Evolutionary conservation across 1,140 invertebrate genomes (phyloP).

Genomic region (Megathymus violae): DNA sequence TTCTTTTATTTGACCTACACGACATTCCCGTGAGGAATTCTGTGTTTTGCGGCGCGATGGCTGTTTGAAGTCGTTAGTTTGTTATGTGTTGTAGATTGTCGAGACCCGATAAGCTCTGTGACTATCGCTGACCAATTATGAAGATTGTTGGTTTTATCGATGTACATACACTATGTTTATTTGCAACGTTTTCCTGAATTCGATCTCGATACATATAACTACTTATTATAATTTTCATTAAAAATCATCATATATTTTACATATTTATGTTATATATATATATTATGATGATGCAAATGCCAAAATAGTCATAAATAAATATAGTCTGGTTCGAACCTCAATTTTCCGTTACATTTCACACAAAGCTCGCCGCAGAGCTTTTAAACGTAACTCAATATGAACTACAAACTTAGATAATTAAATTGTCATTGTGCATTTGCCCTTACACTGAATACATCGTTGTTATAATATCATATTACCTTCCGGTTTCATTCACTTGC

Average conservation of each 20-base stretch:
- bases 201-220: background rate
- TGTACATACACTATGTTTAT: constrained; percentile 4
- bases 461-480: constrained; percentile 70
- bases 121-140: constrained; percentile 34
- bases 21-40: constrained; percentile 54
- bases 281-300: too few species aligned
- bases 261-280: too few species aligned
- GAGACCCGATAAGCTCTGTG: constrained; percentile 33
- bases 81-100: constrained; percentile 46
- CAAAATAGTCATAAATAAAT: too few species aligned
- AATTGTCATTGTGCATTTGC: constrained; percentile 64
- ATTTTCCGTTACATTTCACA: constrained; percentile 41
- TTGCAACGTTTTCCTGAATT: background rate
- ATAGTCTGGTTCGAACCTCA: too few species aligned
- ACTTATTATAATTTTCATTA: background rate
- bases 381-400: constrained; percentile 52
- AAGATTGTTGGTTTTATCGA: constrained; percentile 24
- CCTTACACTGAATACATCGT: constrained; percentile 54
- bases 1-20: constrained; percentile 72
- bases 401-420: constrained; percentile 60
- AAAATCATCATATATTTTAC: too few species aligned
- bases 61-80: constrained; percentile 49
- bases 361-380: constrained; percentile 34
- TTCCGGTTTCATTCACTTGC: constrained; percentile 59
- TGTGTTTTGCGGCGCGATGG: constrained; percentile 57